Evolutionary conservation across 92 coral and sea anemone species (phyloP).

Genomic region (Actinostola sp.): DNA sequence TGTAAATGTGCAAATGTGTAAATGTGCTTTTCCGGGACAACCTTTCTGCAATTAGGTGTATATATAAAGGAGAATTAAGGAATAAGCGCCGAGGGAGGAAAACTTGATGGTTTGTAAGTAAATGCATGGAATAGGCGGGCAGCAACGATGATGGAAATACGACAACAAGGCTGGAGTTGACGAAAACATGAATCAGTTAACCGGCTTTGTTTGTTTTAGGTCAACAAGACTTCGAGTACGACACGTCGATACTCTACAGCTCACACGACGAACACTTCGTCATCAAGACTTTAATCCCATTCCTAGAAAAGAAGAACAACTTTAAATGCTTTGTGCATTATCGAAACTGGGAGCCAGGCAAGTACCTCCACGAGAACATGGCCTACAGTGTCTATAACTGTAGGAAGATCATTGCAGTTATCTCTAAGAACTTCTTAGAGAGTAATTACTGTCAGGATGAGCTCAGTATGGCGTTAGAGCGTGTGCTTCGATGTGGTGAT

Average conservation of each 20-base stretch:
- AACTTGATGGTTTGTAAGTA: too few relatives aligned
- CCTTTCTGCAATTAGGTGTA: too few relatives aligned
- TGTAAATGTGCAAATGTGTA: too few relatives aligned
- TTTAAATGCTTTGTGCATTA: conserved; percentile 31
- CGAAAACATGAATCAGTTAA: too few relatives aligned
- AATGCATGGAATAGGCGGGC: too few relatives aligned
- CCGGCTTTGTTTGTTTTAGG: not conserved
- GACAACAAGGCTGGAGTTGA: too few relatives aligned
- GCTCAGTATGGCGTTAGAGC: conserved; percentile 25
- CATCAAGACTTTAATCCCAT: conserved; percentile 12
- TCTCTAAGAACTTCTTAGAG: conserved; percentile 25
- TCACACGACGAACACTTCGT: conserved; percentile 17
- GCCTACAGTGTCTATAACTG: conserved; percentile 25
- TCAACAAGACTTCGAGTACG: conserved; percentile 13
- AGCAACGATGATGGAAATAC: too few relatives aligned
- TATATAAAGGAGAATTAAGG: too few relatives aligned
- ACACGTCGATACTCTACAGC: conserved; percentile 37
- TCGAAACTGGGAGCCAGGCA: conserved; percentile 21
- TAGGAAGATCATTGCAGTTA: conserved; percentile 31
- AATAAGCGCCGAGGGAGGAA: too few relatives aligned
- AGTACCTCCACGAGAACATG: conserved; percentile 21
- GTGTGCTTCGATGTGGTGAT: conserved; percentile 7
- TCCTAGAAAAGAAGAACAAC: conserved; percentile 18
- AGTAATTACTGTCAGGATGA: conserved; percentile 18
- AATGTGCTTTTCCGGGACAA: too few relatives aligned